Percentiles rank a stretch among this genome's conserved stretches.
Conservation (phyloP, 2,797 vertebrate species). For the Melanotaenia pygmaea region DNA sequence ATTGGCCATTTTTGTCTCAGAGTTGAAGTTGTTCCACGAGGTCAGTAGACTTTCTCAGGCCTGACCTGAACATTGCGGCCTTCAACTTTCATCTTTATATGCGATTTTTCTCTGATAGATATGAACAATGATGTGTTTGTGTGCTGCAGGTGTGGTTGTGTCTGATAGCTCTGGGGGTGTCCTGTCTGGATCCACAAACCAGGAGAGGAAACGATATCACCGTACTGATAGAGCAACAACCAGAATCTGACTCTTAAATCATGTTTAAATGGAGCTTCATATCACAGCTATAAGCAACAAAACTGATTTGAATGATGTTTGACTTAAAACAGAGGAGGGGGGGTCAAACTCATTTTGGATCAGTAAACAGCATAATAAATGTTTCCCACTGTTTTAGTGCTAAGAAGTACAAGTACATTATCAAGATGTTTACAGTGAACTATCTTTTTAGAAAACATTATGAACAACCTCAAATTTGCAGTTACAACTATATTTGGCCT, state of each 20-base stretch:
- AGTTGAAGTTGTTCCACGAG: background rate
- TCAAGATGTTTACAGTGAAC: no score
- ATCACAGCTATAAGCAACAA: slow-evolving; percentile 11
- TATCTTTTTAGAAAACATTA: no score
- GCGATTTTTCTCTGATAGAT: background rate
- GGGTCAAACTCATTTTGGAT: no score
- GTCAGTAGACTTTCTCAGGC: slow-evolving; percentile 2
- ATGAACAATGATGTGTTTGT: background rate
- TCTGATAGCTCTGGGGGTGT: slow-evolving; percentile 86
- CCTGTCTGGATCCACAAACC: slow-evolving; percentile 80
- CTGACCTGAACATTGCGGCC: no score
- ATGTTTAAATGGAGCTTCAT: background rate
- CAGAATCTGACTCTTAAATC: slow-evolving; percentile 60
- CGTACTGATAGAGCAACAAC: slow-evolving; percentile 76
- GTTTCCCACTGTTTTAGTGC: no score
- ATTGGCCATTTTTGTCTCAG: background rate
- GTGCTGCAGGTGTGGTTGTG: slow-evolving; percentile 86
- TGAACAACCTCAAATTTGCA: no score
- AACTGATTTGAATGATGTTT: background rate
- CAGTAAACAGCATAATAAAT: no score
- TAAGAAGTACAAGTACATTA: no score
- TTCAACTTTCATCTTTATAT: background rate
- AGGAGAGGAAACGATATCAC: slow-evolving; percentile 79
- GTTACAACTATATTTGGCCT: no score
- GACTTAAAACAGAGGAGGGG: no score